Base-by-base conservation (phyloP, 2,888 invertebrate species). In the Belgica antarctica region DNA sequence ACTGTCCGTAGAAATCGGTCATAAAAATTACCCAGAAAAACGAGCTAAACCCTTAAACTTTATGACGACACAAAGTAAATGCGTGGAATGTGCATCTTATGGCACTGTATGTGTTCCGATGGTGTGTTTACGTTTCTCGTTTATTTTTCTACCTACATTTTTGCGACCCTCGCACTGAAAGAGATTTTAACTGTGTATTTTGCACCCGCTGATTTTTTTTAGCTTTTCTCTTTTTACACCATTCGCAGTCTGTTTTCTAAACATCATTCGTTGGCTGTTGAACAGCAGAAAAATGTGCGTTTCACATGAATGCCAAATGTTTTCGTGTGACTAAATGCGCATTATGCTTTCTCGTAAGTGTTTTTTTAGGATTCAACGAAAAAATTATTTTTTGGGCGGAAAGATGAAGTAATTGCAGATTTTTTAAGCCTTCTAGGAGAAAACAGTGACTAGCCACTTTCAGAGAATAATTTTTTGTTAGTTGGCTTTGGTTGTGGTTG, bases 131-230 rank as follows among this genome's bases (percentile, higher is more conserved):
- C 24, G 24, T 24, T 52, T 52, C 27, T 46, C 46, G 12, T 46
- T 12, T 15, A 3, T 15, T 15, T 25, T 68, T 68, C 68, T 57
- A 68, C 52, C 68, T 57, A 57, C 52, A 28, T 36, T 52, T 63
- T 46, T 65, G 65, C 65, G 47, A 65, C 65, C 65, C 47, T 47
- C 46, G 47, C 17, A 22, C 27, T 19, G 22, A 19, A 19, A 2
- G 7, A 57, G 57, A 62, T 62, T 62, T 31, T 25, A 7, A 57
- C 17, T 36, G 34, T 62, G 28, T 24, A 15, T 63, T 63, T 28
- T 63, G 63, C 63, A 63, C 63, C 63, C 63, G 63, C 63, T 63
- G 63, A 63, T 41, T 63, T 36, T 62, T 28, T 36, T 63, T 63
- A 27, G 28, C n/a, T 27, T 25, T 27, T 59, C 59, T 59, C 25